These are phyloP conservation scores for Xiphophorus couchianus DNA, from an alignment of 2,113 vertebrate species.

Conservation along the genomic window DNA sequence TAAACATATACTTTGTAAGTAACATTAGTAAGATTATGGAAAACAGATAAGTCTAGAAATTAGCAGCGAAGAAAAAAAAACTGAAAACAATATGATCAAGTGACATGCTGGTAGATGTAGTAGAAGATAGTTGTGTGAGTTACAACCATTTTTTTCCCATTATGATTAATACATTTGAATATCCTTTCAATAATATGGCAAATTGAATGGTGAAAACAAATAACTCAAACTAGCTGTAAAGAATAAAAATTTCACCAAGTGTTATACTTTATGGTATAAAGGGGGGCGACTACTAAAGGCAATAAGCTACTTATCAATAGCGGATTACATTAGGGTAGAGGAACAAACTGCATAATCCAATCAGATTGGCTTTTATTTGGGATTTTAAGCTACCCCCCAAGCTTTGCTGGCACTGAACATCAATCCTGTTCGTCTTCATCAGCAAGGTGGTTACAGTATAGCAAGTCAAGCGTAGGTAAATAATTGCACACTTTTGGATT, in stretches of 20 bases:
- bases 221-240: neutral
- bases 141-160: too few species aligned
- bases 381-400: neutral
- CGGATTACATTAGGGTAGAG: conserved; percentile 3
- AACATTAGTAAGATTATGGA: too few species aligned
- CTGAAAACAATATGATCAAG: too few species aligned
- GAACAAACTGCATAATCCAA: neutral
- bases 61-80: too few species aligned
- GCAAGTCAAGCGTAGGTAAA: neutral
- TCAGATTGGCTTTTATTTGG: neutral
- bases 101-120: too few species aligned
- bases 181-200: too few species aligned
- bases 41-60: too few species aligned
- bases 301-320: conserved; percentile 7
- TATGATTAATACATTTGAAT: too few species aligned
- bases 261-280: neutral
- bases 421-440: neutral
- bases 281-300: neutral
- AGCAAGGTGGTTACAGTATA: neutral
- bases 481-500: neutral
- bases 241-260: neutral
- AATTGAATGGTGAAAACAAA: too few species aligned
- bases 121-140: too few species aligned
- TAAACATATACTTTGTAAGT: too few species aligned
- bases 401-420: neutral